Conservation (phyloP, 2,888 invertebrate species). For the Lasioglossum malachurum region DNA sequence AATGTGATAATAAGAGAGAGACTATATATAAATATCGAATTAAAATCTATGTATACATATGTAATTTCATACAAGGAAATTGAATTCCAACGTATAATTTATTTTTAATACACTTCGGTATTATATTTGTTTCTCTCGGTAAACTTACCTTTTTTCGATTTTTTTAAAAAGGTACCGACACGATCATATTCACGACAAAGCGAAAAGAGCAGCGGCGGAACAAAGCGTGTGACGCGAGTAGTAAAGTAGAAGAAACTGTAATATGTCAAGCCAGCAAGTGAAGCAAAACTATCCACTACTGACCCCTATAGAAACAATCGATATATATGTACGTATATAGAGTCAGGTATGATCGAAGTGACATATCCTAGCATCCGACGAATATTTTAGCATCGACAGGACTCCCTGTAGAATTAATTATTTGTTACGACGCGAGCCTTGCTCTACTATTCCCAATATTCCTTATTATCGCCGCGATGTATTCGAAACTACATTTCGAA, state of each 20-base stretch:
- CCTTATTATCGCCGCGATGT: conserved; percentile 12
- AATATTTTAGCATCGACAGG: conserved; percentile 47
- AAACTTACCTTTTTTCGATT: conserved; percentile 48
- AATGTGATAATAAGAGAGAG: too few relatives aligned
- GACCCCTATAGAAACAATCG: conserved; percentile 81
- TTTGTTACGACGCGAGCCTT: background rate
- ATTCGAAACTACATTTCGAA: conserved; percentile 19
- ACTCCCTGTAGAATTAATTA: conserved; percentile 31
- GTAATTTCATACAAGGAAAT: background rate
- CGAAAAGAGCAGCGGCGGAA: background rate
- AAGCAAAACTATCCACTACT: conserved; percentile 78
- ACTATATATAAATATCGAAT: background rate
- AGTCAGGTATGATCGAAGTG: conserved; percentile 77
- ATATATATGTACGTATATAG: conserved; percentile 81
- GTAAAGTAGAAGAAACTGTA: conserved; percentile 72
- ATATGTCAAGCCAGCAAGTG: conserved; percentile 72
- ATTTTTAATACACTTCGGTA: too few relatives aligned
- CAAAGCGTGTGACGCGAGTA: conserved; percentile 51
- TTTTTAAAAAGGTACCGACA: conserved; percentile 26
- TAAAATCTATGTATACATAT: conserved; percentile 10
- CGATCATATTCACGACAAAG: conserved; percentile 31
- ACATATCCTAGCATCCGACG: conserved; percentile 41
- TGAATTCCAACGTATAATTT: too few relatives aligned
- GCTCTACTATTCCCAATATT: background rate
- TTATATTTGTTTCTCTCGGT: background rate